Base-by-base conservation (phyloP, 1,140 invertebrate species). In the Pogonomyrmex californicus region DNA sequence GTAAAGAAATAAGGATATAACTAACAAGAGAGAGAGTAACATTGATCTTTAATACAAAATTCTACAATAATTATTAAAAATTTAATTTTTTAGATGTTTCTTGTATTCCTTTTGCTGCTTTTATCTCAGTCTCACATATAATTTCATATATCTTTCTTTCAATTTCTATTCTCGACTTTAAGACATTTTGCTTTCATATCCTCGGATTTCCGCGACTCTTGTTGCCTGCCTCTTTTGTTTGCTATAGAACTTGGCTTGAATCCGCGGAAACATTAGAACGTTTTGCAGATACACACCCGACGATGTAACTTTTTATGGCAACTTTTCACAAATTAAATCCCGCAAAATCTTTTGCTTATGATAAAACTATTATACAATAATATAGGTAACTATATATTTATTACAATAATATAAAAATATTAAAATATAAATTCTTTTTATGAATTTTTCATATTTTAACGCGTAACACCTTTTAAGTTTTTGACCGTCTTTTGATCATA, bases 171-270 rank as follows among this genome's bases (percentile, higher is more conserved):
- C 41, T 66, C 17, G 58, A 36, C 5, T 30, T n/a, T 47, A 65
- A 78, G 76, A 6, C 10, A 78, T 47, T 78, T 9, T 47, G 14
- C 33, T 65, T 78, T 49, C 60, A 65, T n/a, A 41, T 65, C 44
- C 30, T n/a, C 41, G 65, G 60, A 66, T 78, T 78, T 78, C 47
- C 76, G 41, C 47, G 41, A 44, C 47, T 78, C 76, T 78, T 65
- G 58, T 47, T 76, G 75, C 41, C 10, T 33, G 30, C 41, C 65
- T 78, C 58, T 47, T 78, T 78, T 36, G 41, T 78, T 78, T 78
- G 62, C 44, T 63, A 30, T 63, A 78, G 60, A 78, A 78, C 30
- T 78, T 78, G 41, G 44, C 58, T 9, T 33, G 58, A 78, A 17
- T 47, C 44, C 65, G 58, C 30, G 44, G 17, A 78, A 65, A 44